A percentile compares a stretch with the other conserved stretches of the same genome.
These are phyloP conservation scores for Porites australiensis DNA, from an alignment of 64 coral and sea anemone genomes.

Conservation along the genomic window DNA sequence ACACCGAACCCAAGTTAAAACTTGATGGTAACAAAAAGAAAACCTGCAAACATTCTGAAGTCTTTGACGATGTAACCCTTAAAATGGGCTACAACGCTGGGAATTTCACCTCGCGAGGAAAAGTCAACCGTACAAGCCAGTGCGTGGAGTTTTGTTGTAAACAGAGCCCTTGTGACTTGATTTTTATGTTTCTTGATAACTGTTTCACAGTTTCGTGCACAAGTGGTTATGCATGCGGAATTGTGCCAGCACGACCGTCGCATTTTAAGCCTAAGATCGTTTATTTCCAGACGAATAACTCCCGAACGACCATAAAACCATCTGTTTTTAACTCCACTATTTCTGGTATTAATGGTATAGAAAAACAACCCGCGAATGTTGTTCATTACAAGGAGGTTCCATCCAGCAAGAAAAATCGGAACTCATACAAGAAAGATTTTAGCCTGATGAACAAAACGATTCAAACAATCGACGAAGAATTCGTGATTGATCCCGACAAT, in stretches of 20 bases:
- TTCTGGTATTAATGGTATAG: constrained; percentile 11
- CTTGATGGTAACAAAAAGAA: background rate
- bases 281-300: constrained; percentile 71
- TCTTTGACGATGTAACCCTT: constrained; percentile 85
- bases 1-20: constrained; percentile 23
- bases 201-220: constrained; percentile 87
- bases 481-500: background rate
- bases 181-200: constrained; percentile 84
- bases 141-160: constrained; percentile 79
- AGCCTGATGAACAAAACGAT: background rate
- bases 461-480: constrained; percentile 23
- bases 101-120: constrained; percentile 71
- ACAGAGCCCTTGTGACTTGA: constrained; percentile 71
- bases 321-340: constrained; percentile 28
- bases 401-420: background rate
- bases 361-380: constrained; percentile 65
- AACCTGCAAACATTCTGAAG: constrained; percentile 73
- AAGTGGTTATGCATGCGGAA: constrained; percentile 86
- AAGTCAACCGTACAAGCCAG: constrained; percentile 64
- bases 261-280: constrained; percentile 75
- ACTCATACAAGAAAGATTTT: constrained; percentile 4
- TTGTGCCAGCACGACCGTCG: constrained; percentile 73
- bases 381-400: constrained; percentile 75
- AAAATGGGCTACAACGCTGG: constrained; percentile 85
- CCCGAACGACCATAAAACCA: constrained; percentile 29